phyloP scores from a whole-genome alignment of 92 coral and sea anemone species.

The Actinostola sp. region DNA sequence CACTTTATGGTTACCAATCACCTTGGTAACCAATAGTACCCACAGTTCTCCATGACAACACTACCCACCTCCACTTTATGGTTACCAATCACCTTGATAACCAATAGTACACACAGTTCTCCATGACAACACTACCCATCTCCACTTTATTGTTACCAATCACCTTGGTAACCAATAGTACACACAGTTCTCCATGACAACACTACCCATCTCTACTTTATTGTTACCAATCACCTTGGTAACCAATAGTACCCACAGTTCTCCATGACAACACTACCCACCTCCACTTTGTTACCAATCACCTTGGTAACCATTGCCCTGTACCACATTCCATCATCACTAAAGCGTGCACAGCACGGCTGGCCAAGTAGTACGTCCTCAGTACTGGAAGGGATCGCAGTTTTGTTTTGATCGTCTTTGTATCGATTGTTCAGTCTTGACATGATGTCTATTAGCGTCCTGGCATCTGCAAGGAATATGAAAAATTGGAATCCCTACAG shows the following conservation, averaged over 20 bases:
- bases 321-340: slow-evolving; percentile 91
- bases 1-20: too few species aligned
- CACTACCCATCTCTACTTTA: neutral
- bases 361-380: slow-evolving; percentile 60
- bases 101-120: too few species aligned
- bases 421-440: slow-evolving; percentile 43
- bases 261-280: neutral
- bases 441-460: slow-evolving; percentile 80
- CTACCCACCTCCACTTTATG: too few species aligned
- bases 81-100: too few species aligned
- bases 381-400: slow-evolving; percentile 40
- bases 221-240: neutral
- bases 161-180: neutral
- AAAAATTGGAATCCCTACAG: neutral
- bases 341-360: slow-evolving; percentile 87
- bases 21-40: too few species aligned
- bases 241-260: neutral
- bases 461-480: slow-evolving; percentile 71
- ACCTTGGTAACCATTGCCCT: slow-evolving; percentile 65
- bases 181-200: slow-evolving; percentile 2
- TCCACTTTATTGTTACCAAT: neutral
- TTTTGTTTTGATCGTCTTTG: slow-evolving; percentile 33
- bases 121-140: neutral
- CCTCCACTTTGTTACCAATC: slow-evolving; percentile 59
- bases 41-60: too few species aligned